phyloP scores from a whole-genome alignment of 2,797 vertebrate genomes.

The Acanthopagrus latus region DNA sequence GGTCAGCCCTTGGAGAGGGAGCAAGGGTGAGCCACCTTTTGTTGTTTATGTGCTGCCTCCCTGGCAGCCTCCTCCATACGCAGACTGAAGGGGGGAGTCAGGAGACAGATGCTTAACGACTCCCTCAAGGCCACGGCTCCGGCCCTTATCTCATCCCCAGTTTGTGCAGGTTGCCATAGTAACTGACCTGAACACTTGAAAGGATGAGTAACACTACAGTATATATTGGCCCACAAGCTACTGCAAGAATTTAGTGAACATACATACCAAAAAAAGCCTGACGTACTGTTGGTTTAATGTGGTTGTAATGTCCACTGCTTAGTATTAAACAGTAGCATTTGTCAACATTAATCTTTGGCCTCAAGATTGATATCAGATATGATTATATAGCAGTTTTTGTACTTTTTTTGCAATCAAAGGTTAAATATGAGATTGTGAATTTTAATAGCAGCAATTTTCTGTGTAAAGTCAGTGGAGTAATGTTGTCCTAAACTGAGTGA shows the following conservation, averaged over 20 bases:
- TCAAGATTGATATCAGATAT: neutral
- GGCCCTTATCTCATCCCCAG: constrained; percentile 86
- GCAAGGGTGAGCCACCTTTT: constrained; percentile 79
- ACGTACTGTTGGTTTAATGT: constrained; percentile 51
- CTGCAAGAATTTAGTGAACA: constrained; percentile 70
- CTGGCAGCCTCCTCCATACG: constrained; percentile 73
- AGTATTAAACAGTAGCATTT: neutral
- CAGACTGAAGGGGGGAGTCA: constrained; percentile 77
- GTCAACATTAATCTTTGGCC: neutral
- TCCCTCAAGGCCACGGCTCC: constrained; percentile 84
- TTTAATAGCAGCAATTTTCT: too few relatives aligned
- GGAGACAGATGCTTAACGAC: constrained; percentile 89
- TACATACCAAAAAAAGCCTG: constrained; percentile 55
- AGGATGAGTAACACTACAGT: constrained; percentile 77
- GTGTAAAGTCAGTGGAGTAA: too few relatives aligned
- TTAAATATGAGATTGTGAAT: too few relatives aligned
- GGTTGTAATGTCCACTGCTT: constrained; percentile 37
- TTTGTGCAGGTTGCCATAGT: constrained; percentile 87
- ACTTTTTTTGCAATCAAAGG: too few relatives aligned
- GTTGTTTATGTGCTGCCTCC: constrained; percentile 83
- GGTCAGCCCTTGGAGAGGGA: constrained; percentile 78
- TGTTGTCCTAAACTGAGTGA: too few relatives aligned
- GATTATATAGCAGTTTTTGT: neutral
- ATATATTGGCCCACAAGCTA: constrained; percentile 74
- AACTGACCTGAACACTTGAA: constrained; percentile 83